These are phyloP conservation scores for Babyrousa celebensis DNA, from an alignment of 2,797 vertebrate genomes.

Conservation along the genomic window DNA sequence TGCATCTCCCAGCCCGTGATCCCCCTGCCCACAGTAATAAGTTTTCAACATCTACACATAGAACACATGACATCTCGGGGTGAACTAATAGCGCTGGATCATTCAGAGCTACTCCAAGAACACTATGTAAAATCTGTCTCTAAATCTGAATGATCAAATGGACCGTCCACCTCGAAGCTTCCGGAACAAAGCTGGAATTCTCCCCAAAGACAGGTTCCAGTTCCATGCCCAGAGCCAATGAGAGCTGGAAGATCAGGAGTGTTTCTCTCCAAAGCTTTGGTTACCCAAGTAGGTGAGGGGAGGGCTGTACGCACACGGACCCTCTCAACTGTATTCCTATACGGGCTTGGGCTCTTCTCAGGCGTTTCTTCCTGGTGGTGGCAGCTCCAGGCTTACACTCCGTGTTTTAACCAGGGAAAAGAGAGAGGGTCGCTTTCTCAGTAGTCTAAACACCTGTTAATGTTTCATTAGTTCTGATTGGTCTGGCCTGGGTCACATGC, in stretches of 20 bases:
- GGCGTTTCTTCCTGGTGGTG: background rate
- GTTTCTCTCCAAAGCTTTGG: background rate
- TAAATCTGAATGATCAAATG: background rate
- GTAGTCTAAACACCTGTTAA: background rate
- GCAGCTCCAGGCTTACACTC: background rate
- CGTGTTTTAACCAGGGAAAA: background rate
- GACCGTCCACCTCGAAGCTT: background rate
- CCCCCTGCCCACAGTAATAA: background rate
- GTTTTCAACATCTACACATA: background rate
- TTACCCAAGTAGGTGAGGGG: background rate
- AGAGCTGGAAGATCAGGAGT: background rate
- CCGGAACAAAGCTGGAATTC: background rate
- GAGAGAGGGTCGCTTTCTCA: background rate
- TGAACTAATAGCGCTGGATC: background rate
- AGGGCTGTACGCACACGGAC: accelerated
- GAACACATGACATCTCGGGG: background rate
- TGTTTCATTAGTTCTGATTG: background rate
- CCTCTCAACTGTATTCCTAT: accelerated
- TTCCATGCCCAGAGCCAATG: background rate
- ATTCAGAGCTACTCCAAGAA: background rate
- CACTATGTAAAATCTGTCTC: background rate
- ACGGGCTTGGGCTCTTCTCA: background rate
- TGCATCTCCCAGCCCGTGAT: background rate
- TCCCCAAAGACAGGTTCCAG: background rate
- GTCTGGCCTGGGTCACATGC: background rate